phyloP scores from a whole-genome alignment of 2,797 vertebrate species.

The Pterois miles region DNA sequence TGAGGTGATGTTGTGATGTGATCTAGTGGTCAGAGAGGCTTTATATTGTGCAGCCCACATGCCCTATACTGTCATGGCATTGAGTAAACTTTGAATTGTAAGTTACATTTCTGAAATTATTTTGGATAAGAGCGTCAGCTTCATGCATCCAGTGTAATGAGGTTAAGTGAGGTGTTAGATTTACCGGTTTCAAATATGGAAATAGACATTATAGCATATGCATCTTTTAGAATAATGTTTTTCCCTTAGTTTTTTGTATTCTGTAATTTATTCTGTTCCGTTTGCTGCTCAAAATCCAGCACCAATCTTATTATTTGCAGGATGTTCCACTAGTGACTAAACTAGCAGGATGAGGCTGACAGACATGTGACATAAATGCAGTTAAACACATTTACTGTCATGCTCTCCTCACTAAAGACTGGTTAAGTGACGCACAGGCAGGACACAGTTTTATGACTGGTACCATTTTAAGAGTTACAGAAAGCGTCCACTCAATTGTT shows the following conservation, averaged over 20 bases:
- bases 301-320: conserved; percentile 20
- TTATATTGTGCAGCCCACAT: neutral
- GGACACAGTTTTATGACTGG: neutral
- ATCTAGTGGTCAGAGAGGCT: neutral
- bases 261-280: neutral
- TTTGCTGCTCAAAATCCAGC: neutral
- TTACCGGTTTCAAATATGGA: neutral
- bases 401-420: conserved; percentile 4
- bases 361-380: conserved; percentile 46
- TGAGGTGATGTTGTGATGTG: neutral
- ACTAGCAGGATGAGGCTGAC: conserved; percentile 20
- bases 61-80: neutral
- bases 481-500: neutral
- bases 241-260: neutral
- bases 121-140: neutral
- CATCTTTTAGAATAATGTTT: neutral
- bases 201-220: too few species aligned
- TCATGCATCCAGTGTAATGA: neutral
- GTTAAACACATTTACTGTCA: conserved; percentile 29
- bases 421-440: neutral
- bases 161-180: neutral
- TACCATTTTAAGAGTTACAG: neutral
- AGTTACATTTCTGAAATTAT: neutral
- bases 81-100: neutral
- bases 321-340: conserved; percentile 23